Conservation (phyloP, 2,113 vertebrate species). For the Hemicordylus capensis region DNA sequence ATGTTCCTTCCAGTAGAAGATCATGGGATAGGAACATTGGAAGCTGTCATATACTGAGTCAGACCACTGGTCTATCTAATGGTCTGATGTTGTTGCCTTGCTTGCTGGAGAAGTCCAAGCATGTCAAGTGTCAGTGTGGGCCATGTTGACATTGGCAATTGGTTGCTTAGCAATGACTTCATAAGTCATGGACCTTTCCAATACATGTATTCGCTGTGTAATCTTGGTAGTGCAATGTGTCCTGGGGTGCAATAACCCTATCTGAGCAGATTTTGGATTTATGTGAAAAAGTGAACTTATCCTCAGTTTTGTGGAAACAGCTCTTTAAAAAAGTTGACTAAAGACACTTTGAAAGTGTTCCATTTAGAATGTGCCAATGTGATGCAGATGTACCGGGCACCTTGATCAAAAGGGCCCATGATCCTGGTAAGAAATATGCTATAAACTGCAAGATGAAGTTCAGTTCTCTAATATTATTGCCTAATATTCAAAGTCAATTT, state of each 20-base stretch:
- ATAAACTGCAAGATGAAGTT: background rate
- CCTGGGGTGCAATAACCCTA: background rate
- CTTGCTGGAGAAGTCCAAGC: no score
- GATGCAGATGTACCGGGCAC: background rate
- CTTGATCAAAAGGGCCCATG: background rate
- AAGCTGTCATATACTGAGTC: no score
- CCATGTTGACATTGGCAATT: background rate
- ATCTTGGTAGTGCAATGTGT: background rate
- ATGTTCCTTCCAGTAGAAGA: background rate
- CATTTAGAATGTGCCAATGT: background rate
- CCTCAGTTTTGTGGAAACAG: background rate
- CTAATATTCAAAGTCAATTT: slow-evolving; percentile 1
- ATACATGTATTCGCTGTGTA: background rate
- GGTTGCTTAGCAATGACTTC: background rate
- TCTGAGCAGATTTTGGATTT: background rate
- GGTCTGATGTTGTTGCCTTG: no score
- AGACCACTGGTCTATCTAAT: no score
- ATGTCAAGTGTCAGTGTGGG: no score
- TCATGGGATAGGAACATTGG: background rate
- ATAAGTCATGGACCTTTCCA: background rate
- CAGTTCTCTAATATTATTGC: slow-evolving; percentile 4
- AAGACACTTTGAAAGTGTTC: background rate
- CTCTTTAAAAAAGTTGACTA: background rate
- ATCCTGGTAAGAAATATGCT: background rate
- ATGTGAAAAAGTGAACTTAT: background rate